A percentile compares a stretch with the other conserved stretches of the same genome.
These are phyloP conservation scores for Fundulus diaphanus DNA, from an alignment of 2,797 vertebrate genomes.

Conservation along the genomic window DNA sequence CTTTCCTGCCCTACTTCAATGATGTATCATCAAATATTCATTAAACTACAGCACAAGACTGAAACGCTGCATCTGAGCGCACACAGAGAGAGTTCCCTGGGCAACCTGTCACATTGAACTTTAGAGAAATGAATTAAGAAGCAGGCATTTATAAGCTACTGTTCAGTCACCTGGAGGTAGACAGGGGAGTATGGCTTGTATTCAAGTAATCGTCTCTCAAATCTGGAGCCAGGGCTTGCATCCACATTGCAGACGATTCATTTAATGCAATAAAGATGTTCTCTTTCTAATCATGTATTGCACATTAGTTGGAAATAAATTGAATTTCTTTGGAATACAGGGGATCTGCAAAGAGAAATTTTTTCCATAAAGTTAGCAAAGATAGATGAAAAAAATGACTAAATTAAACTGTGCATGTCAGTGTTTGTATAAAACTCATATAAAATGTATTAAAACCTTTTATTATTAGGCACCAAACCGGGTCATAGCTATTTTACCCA, in stretches of 20 bases:
- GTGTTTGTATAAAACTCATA: not conserved
- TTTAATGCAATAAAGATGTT: too few species aligned
- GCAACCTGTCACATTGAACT: not conserved
- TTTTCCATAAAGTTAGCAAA: not conserved
- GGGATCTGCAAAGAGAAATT: too few species aligned
- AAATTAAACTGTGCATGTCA: not conserved
- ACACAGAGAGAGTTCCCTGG: not conserved
- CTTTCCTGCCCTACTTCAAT: constrained; percentile 41
- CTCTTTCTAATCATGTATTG: too few species aligned
- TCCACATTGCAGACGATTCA: too few species aligned
- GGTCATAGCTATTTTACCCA: not conserved
- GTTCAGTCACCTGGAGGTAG: not conserved
- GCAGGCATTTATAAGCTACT: not conserved
- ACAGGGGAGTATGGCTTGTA: not conserved
- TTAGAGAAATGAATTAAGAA: not conserved
- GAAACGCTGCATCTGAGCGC: not conserved
- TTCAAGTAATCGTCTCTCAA: not conserved
- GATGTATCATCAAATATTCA: constrained; percentile 10
- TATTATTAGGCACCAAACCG: not conserved
- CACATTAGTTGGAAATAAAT: too few species aligned
- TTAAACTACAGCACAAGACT: not conserved
- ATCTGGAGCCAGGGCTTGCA: too few species aligned
- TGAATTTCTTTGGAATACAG: too few species aligned
- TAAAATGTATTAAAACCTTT: not conserved
- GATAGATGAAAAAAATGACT: not conserved